Percentiles rank a stretch among this genome's conserved stretches.
phyloP scores from a whole-genome alignment of 2,888 invertebrate genomes.

The Willowsia nigromaculata region DNA sequence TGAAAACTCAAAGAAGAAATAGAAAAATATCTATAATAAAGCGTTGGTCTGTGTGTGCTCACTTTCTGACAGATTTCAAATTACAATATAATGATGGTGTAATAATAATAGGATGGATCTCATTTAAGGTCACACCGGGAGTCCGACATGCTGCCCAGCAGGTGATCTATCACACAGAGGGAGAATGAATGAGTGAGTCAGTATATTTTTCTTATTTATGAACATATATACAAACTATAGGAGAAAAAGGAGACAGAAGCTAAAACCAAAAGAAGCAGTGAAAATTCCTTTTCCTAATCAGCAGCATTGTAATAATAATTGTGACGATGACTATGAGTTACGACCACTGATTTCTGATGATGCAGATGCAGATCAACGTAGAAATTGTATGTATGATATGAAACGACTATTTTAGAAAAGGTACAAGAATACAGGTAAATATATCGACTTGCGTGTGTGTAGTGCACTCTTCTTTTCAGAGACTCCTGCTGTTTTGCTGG shows the following conservation, averaged over 20 bases:
- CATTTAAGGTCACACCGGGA: constrained; percentile 69
- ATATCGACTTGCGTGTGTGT: constrained; percentile 21
- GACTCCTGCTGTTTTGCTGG: constrained; percentile 51
- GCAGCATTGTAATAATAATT: constrained; percentile 58
- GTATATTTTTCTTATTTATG: constrained; percentile 43
- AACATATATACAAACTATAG: neutral
- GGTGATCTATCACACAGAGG: constrained; percentile 52
- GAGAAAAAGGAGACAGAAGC: constrained; percentile 31
- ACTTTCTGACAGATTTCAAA: constrained; percentile 69
- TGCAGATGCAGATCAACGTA: constrained; percentile 33
- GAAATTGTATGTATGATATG: constrained; percentile 16
- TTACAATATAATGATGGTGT: constrained; percentile 71
- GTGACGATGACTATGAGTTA: constrained; percentile 56
- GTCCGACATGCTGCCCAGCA: constrained; percentile 63
- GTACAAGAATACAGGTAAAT: neutral
- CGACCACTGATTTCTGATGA: constrained; percentile 35
- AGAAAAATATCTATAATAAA: constrained; percentile 7
- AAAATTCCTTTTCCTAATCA: constrained; percentile 49
- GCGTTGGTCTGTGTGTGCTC: constrained; percentile 53
- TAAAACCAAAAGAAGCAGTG: constrained; percentile 18
- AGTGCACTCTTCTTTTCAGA: constrained; percentile 23
- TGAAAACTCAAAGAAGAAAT: constrained; percentile 7
- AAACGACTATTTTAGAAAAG: neutral
- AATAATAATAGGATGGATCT: constrained; percentile 71
- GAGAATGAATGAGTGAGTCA: constrained; percentile 40